These are phyloP conservation scores for Melanotaenia duboulayi DNA, from an alignment of 2,113 vertebrate genomes.

Conservation along the genomic window DNA sequence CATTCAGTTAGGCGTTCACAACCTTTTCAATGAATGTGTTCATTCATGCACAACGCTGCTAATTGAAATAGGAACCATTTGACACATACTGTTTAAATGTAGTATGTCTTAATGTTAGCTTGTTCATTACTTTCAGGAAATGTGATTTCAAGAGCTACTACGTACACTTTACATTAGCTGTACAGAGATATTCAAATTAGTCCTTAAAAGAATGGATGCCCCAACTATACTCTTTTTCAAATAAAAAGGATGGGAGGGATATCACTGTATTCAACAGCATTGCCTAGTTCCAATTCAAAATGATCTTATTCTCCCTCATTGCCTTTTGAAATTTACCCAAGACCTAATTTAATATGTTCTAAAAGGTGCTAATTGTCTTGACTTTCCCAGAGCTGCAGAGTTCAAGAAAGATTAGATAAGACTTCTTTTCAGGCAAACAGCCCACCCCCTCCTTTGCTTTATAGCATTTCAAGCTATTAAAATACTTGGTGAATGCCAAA, in stretches of 20 bases:
- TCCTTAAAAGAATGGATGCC: neutral
- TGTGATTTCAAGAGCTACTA: conserved; percentile 10
- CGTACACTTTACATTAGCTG: conserved; percentile 5
- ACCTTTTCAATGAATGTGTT: too few relatives aligned
- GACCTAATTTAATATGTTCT: conserved; percentile 48
- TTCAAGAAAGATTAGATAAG: conserved; percentile 69
- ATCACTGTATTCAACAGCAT: conserved; percentile 20
- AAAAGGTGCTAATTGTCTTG: conserved; percentile 63
- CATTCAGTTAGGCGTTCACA: too few relatives aligned
- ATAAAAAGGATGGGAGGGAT: conserved; percentile 34
- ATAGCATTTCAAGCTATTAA: conserved; percentile 60
- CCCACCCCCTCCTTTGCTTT: conserved; percentile 24
- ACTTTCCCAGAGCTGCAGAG: conserved; percentile 51
- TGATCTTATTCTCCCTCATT: conserved; percentile 49
- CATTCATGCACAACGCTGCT: too few relatives aligned
- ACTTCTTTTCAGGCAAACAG: conserved; percentile 58
- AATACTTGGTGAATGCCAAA: conserved; percentile 54
- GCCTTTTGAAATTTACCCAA: conserved; percentile 53
- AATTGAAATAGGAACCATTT: neutral
- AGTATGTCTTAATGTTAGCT: conserved; percentile 2
- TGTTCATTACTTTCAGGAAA: conserved; percentile 16
- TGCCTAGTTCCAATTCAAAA: conserved; percentile 43
- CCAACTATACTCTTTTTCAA: neutral
- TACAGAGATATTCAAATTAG: conserved; percentile 26
- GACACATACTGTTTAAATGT: neutral